Base-by-base conservation (phyloP, 2,888 invertebrate species). In the Strigamia maritima region DNA sequence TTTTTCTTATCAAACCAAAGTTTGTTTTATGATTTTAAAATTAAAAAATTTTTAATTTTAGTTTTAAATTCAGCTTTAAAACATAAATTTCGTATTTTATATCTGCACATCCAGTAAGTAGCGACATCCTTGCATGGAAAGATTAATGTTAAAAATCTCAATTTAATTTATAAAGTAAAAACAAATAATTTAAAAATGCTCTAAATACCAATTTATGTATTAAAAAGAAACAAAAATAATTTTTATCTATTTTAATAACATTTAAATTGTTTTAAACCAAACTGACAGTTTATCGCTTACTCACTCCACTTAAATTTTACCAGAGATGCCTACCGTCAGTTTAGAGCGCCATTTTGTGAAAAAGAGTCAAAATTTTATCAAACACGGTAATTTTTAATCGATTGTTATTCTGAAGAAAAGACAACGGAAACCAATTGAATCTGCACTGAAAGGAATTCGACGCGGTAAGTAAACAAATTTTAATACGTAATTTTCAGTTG, bases 291-390 rank as follows among this genome's bases (percentile, higher is more conserved):
- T 60, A 60, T 60, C 60, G 3, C 19, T 60, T 22, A 60, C 60
- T 60, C 60, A 22, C 0, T 60, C 60, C 60, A 22, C 10, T 60
- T 60, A 24, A 60, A 60, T 60, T 60, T 60, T 60, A 60, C 60
- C 60, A 60, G 60, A 60, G 60, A 19, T 60, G 60, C 60, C 24
- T 19, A 22, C 22, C 60, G 60, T 24, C 60, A 60, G 60, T 60
- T 60, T 60, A 60, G 60, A 60, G 60, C 60, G 60, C 60, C 60
- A 60, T 60, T 60, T 60, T 60, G 60, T 22, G 60, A 60, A 60
- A 60, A n/a, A 22, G 22, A 60, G 12, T 60, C 60, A n/a, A 24
- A 60, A 60, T 24, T 60, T 60, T 60, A 60, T 19, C 10, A 24
- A 60, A 24, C 24, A 60, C 60, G 60, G 19, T n/a, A 60, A 60